Percentiles rank a stretch among this genome's conserved stretches.
phyloP scores from a whole-genome alignment of 2,797 vertebrate genomes.

The Sarcophilus harrisii region DNA sequence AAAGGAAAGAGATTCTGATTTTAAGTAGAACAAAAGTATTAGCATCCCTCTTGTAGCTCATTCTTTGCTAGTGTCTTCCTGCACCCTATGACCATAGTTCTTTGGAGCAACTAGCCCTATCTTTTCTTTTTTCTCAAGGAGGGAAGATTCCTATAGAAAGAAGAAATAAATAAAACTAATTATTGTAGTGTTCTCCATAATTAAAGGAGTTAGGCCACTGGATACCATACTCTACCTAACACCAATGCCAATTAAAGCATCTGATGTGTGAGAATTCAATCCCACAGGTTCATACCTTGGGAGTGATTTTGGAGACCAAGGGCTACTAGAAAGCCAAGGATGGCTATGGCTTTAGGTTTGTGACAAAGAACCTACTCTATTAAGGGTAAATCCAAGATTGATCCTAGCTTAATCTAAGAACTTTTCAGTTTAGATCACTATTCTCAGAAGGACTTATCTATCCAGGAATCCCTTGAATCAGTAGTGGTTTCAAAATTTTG shows the following conservation, averaged over 20 bases:
- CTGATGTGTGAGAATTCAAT: background rate
- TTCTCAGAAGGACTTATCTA: background rate
- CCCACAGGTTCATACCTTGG: background rate
- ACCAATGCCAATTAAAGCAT: background rate
- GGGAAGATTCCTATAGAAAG: background rate
- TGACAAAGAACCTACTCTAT: background rate
- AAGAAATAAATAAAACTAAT: background rate
- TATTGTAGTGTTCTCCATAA: background rate
- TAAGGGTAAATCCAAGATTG: background rate
- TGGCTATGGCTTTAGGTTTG: background rate
- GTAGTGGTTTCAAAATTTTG: background rate
- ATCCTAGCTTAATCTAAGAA: background rate
- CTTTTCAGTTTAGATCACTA: background rate
- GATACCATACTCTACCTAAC: background rate
- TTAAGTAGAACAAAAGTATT: background rate
- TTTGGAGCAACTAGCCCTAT: background rate
- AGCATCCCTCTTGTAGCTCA: background rate
- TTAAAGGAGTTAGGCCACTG: background rate
- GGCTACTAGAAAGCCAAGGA: background rate
- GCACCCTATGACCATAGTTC: background rate
- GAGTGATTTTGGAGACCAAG: background rate
- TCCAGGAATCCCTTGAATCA: background rate
- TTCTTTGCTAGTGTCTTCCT: background rate
- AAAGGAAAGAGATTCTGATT: background rate
- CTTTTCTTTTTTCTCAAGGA: background rate